These are phyloP conservation scores for Agonopterix alstromeriana DNA, from an alignment of 2,888 invertebrate genomes.

Conservation along the genomic window DNA sequence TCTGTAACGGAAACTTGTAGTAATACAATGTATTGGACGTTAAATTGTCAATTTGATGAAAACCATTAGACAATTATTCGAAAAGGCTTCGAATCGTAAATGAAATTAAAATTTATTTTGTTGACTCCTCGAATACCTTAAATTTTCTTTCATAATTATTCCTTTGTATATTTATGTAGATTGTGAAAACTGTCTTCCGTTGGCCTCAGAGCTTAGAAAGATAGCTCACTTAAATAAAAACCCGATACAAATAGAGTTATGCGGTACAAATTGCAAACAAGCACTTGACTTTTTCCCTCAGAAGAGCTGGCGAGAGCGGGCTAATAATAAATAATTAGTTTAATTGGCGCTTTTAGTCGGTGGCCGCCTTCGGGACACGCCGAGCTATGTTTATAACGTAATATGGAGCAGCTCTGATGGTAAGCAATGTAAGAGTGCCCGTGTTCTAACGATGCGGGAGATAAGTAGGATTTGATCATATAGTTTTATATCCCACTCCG, in stretches of 20 bases:
- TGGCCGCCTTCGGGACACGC: slow-evolving; percentile 38
- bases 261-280: slow-evolving; percentile 23
- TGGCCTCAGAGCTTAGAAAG: not conserved
- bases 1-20: too few relatives aligned
- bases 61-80: too few relatives aligned
- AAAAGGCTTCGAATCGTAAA: too few relatives aligned
- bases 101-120: too few relatives aligned
- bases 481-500: not conserved
- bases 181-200: too few relatives aligned
- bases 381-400: slow-evolving; percentile 24
- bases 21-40: too few relatives aligned
- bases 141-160: too few relatives aligned
- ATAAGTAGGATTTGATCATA: too few relatives aligned
- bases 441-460: too few relatives aligned
- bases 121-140: too few relatives aligned
- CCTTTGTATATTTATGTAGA: too few relatives aligned
- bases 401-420: slow-evolving; percentile 11
- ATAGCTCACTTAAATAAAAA: slow-evolving; percentile 7
- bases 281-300: slow-evolving; percentile 49
- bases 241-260: slow-evolving; percentile 45
- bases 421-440: slow-evolving; percentile 6
- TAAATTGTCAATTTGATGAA: too few relatives aligned
- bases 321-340: slow-evolving; percentile 70
- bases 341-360: slow-evolving; percentile 64
- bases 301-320: slow-evolving; percentile 40